These are phyloP conservation scores for Drosophila ogumai DNA, from an alignment of 1,140 invertebrate genomes.

Conservation along the genomic window DNA sequence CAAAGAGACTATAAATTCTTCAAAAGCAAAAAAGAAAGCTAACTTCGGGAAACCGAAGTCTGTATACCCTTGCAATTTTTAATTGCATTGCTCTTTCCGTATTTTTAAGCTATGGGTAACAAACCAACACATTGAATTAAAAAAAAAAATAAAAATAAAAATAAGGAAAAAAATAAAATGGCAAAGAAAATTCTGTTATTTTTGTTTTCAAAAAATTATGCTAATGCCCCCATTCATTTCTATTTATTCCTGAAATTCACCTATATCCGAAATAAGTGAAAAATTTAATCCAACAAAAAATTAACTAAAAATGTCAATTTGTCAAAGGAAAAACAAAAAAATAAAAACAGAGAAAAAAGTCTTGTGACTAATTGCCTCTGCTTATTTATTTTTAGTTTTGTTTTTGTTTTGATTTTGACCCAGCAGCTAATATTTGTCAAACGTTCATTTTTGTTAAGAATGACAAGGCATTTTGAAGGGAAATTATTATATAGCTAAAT, in stretches of 20 bases:
- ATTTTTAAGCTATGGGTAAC: too few species aligned
- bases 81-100: background rate
- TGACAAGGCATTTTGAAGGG: slow-evolving; percentile 2
- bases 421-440: slow-evolving; percentile 13
- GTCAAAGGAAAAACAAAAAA: slow-evolving; percentile 6
- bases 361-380: slow-evolving; percentile 21
- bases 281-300: slow-evolving; percentile 8
- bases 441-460: slow-evolving; percentile 1
- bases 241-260: background rate
- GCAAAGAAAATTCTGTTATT: background rate
- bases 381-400: slow-evolving; percentile 13
- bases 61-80: background rate
- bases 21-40: background rate
- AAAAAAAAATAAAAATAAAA: background rate
- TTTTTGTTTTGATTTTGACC: slow-evolving; percentile 4
- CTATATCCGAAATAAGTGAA: slow-evolving; percentile 4
- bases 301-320: slow-evolving; percentile 12
- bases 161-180: background rate
- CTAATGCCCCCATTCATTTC: background rate
- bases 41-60: background rate
- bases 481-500: background rate
- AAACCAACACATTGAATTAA: too few species aligned
- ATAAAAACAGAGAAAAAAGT: background rate
- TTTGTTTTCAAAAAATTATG: background rate
- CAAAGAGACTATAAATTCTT: slow-evolving; percentile 2